Base-by-base conservation (phyloP, 2,113 vertebrate genomes). In the Zosterops borbonicus region DNA sequence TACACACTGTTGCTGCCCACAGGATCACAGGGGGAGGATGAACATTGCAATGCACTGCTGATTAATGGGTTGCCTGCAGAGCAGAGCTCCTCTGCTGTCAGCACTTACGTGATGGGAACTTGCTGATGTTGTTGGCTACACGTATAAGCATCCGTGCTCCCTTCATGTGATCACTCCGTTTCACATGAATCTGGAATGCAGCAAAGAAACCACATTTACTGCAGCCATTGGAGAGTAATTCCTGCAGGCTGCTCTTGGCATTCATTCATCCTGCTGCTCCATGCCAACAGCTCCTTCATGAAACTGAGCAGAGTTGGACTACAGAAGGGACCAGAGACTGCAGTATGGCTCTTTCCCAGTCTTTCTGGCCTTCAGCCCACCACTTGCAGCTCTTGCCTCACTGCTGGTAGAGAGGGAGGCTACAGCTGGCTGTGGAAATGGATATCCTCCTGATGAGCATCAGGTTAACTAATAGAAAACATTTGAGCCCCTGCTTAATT, bases 71-170 rank as follows among this genome's bases (percentile, higher is more conserved):
- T 37, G 23, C 47, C 78, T 12, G 41, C 2, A 64, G 67, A 80
- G 52, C 59, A 56, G 47, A 55, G 76, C 64, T 35, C 23, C 27
- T n/a, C 50, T 1, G 21, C 49, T 35, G 35, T 3, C 15, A 33
- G 80, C 81, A 98, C 99, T 99, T 96, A 99, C 99, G 99, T 22
- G 98, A 98, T 1, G 99, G 99, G 80, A 99, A 99, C 89, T 98
- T 99, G 99, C 99, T 99, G 93, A 99, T 99, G 91, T 99, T 99
- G 98, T 99, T 99, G 95, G 99, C 99, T 20, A 99, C 99, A 2
- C 99, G 98, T 44, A 99, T 99, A 4, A 99, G 99, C 99, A 99
- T 98, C 16, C 99, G 99, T 0, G 99, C 99, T 55, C 98, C 99
- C 94, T 99, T 99, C 82, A 99, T 94, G 70, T 99, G 99, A 82